Percentiles rank a stretch among this genome's conserved stretches.
Evolutionary conservation across 2,888 invertebrate species (phyloP).

Genomic region (Sturmia bella): DNA sequence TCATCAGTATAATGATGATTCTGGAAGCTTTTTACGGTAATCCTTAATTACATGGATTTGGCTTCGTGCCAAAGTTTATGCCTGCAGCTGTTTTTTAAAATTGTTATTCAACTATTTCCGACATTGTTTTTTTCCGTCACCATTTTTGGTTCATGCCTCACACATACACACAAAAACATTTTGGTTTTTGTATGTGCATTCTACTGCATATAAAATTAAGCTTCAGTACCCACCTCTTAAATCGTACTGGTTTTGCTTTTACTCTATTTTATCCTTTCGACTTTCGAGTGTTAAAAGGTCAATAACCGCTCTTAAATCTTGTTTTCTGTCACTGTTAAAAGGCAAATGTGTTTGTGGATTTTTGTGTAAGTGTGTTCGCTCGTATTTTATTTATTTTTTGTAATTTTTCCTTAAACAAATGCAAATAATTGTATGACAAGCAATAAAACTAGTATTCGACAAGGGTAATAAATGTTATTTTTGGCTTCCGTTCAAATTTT

Average conservation of each 20-base stretch:
- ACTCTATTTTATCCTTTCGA: constrained; percentile 32
- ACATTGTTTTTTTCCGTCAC: constrained; percentile 20
- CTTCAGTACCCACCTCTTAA: constrained; percentile 30
- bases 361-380: constrained; percentile 24
- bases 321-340: constrained; percentile 9
- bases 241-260: constrained; percentile 16
- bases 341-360: constrained; percentile 23
- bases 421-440: constrained; percentile 69
- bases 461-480: constrained; percentile 67
- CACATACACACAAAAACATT: not conserved
- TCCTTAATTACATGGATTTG: constrained; percentile 66
- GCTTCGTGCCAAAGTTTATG: constrained; percentile 64
- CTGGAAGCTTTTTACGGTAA: constrained; percentile 63
- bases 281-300: constrained; percentile 58
- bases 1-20: constrained; percentile 42
- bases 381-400: constrained; percentile 15
- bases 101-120: constrained; percentile 54
- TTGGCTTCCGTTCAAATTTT: constrained; percentile 65
- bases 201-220: constrained; percentile 43
- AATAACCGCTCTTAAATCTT: constrained; percentile 58
- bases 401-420: constrained; percentile 54
- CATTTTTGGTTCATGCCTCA: constrained; percentile 6
- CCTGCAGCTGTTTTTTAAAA: constrained; percentile 61
- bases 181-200: constrained; percentile 4
- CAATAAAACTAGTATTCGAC: constrained; percentile 68